Base-by-base conservation (phyloP, 30 jellyfish, hydroid and myxozoan species). In the Aurelia aurita region DNA sequence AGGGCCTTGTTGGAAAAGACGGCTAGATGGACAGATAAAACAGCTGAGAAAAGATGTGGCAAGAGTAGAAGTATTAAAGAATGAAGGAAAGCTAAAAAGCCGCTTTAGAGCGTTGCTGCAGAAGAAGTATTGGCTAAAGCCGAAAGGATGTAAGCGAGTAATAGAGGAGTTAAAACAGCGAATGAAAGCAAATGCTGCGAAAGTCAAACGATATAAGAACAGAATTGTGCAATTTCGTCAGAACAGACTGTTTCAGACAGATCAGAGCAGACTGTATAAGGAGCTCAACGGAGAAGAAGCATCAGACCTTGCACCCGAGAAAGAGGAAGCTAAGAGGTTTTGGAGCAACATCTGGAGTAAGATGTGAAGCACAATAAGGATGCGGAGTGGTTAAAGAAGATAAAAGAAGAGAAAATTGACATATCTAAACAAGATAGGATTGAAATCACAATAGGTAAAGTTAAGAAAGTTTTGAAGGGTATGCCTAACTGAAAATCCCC, bases 331-430 rank as follows among this genome's bases (percentile, higher is more conserved):
- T 9, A 69, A 25, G 25, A 31, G 14, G 12, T 34, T 16, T 45
- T 21, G 80, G 80, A 69, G 80, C 80, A 67, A 69, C n/a, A 69
- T 69, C 63, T 69, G 80, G 80, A 69, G 80, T 69, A 31, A 69
- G 18, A 69, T 67, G 25, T 18, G 20, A 69, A 69, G 25, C 80
- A 69, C 80, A 69, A 69, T 57, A 31, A 19, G 25, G 25, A 69
- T 9, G 44, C 44, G 2, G 44, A 32, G 4, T 32, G 44, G 44
- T 5, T 32, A 32, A 2, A 32, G 2, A 32, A 32, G 44, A 32
- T 32, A 32, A 32, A 5, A 32, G 44, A 32, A 32, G 44, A 32
- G 44, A 2, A 32, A 32, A 32, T 32, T 1, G 44, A 32, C 44
- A 32, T 32, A 32, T 32, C 5, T 32, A 32, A 32, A 32, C 44